A percentile compares a stretch with the other conserved stretches of the same genome.
phyloP scores from a whole-genome alignment of 2,888 invertebrate genomes.

The Orthosia cruda region DNA sequence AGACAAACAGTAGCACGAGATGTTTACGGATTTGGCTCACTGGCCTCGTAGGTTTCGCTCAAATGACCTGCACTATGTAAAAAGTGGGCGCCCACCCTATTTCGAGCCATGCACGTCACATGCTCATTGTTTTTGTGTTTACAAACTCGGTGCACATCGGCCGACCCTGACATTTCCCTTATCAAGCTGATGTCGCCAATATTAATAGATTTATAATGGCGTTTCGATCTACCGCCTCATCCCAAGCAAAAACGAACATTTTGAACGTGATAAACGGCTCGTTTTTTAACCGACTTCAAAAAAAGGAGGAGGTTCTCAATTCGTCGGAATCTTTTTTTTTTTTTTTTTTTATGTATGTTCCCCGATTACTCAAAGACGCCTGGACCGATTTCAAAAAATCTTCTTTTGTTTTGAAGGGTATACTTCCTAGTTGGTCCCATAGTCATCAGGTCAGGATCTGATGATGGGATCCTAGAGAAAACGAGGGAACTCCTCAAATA shows the following conservation, averaged over 20 bases:
- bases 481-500: too few species aligned
- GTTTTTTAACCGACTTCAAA: too few species aligned
- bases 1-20: conserved; percentile 42
- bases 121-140: conserved; percentile 46
- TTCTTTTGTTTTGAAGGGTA: too few species aligned
- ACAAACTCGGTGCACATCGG: conserved; percentile 42
- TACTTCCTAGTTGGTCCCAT: too few species aligned
- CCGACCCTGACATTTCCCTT: conserved; percentile 68
- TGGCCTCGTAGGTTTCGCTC: conserved; percentile 37
- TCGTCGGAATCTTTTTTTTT: too few species aligned
- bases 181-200: conserved; percentile 42
- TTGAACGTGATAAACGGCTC: not conserved
- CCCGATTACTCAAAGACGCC: too few species aligned
- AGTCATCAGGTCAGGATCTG: too few species aligned
- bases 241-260: conserved; percentile 10
- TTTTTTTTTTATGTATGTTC: too few species aligned
- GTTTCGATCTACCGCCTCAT: conserved; percentile 30
- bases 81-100: conserved; percentile 51
- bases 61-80: conserved; percentile 32
- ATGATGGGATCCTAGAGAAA: too few species aligned
- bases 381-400: too few species aligned
- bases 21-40: conserved; percentile 39
- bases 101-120: conserved; percentile 34
- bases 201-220: conserved; percentile 33
- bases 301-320: too few species aligned